phyloP scores from a whole-genome alignment of 2,888 invertebrate genomes.

The Leptopterna dolabrata region DNA sequence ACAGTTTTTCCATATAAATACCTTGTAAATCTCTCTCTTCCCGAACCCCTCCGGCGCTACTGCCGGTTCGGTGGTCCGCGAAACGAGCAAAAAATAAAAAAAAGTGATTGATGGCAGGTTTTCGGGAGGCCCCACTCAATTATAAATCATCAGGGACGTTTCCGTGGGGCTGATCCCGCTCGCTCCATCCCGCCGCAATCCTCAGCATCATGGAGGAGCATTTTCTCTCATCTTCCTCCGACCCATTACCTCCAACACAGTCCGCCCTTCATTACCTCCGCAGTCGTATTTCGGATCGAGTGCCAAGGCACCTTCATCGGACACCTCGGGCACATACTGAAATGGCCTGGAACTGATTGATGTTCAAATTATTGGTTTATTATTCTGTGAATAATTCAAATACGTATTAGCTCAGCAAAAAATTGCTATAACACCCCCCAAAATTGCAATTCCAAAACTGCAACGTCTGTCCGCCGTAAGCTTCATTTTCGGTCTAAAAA shows the following conservation, averaged over 20 bases:
- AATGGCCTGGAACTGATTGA: no score
- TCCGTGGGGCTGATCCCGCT: not conserved
- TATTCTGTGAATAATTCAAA: no score
- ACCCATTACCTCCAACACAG: not conserved
- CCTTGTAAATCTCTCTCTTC: conserved; percentile 24
- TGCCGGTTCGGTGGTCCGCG: conserved; percentile 5
- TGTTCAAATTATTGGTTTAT: no score
- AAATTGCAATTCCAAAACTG: no score
- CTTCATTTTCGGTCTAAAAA: no score
- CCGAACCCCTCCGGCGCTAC: not conserved
- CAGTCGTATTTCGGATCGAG: not conserved
- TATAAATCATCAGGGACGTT: conserved; percentile 26
- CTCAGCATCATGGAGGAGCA: no score
- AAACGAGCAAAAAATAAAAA: not conserved
- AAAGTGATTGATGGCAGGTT: conserved; percentile 2
- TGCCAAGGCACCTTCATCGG: no score
- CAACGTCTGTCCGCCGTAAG: no score
- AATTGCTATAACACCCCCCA: no score
- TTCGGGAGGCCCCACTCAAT: conserved; percentile 4
- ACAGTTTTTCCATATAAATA: conserved; percentile 24
- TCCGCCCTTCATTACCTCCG: not conserved
- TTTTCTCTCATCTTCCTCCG: not conserved
- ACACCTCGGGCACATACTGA: no score
- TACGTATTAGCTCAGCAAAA: no score
- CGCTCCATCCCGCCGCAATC: not conserved